Evolutionary conservation across 2,888 invertebrate species (phyloP), one percentile per base, ranked within the genome.

Genomic region (Meteorus colon): DNA sequence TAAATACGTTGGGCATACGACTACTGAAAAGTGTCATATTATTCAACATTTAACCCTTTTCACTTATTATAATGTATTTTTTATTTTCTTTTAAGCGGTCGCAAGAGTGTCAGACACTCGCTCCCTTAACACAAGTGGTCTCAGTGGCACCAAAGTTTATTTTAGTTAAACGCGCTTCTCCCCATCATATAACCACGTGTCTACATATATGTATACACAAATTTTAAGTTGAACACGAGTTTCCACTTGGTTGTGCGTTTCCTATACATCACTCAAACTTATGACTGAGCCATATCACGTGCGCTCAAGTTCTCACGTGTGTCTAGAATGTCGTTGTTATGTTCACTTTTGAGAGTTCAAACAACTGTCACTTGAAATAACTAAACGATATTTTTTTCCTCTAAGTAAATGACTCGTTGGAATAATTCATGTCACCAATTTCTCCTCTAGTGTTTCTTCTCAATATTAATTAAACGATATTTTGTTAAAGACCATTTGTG

Each of bases 141-240:
- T 72, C 37, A 84, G 86, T 85, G 86, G 84, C 84, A 83, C 77
- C 79, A 74, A 81, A 84, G 84, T 85, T 84, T 85, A 85, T 86
- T 86, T 84, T 85, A 76, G 77, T 27, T 63, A 41, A 70, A 69
- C 65, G 65, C 19, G 14, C 16, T 10, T 41, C 41, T 68, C 60
- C 48, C 71, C 74, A 48, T 67, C 60, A 51, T 16, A 51, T 16
- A 59, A 76, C 79, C 78, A 78, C 78, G 78, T 77, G 80, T 76
- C 74, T 66, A 73, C 41, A 45, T 71, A 55, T 55, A 55, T 24
- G 55, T 55, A 55, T 48, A 48, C 27, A 66, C 41, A 72, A 67
- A 72, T 76, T 74, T 68, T 19, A 55, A 55, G 77, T 41, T 69
- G 78, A 83, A 88, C 87, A 88, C 82, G 85, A 83, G 81, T 88